These are phyloP conservation scores for Trachemys scripta DNA, from an alignment of 2,113 vertebrate species.

Conservation along the genomic window DNA sequence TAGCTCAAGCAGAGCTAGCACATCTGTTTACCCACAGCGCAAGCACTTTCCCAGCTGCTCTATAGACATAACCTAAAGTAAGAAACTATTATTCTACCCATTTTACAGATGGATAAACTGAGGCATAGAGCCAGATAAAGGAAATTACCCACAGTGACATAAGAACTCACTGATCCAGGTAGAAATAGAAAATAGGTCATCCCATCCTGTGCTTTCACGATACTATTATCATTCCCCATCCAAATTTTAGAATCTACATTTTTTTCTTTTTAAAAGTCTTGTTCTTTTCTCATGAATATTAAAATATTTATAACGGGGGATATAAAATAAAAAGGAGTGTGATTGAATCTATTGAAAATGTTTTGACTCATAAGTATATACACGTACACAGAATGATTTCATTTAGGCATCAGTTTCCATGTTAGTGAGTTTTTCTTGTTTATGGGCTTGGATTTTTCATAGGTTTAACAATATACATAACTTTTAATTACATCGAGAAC, in stretches of 20 bases:
- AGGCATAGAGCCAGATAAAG: neutral
- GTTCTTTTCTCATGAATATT: neutral
- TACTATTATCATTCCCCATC: neutral
- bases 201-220: neutral
- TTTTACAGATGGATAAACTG: neutral
- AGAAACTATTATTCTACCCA: neutral
- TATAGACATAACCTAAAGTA: neutral
- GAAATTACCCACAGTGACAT: neutral
- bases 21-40: neutral
- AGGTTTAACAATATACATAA: slow-evolving; percentile 58
- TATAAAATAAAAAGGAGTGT: neutral
- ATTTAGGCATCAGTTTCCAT: neutral
- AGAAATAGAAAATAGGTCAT: neutral
- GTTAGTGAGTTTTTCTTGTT: neutral
- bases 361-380: neutral
- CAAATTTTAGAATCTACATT: neutral
- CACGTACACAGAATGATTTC: neutral
- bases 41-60: neutral
- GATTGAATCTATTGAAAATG: neutral
- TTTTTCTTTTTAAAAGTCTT: neutral
- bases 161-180: neutral
- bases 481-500: slow-evolving; percentile 60
- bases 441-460: neutral
- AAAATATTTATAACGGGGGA: neutral
- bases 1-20: neutral